Evolutionary conservation across 2,888 invertebrate species (phyloP).

Genomic region (Teinopalpus imperialis): DNA sequence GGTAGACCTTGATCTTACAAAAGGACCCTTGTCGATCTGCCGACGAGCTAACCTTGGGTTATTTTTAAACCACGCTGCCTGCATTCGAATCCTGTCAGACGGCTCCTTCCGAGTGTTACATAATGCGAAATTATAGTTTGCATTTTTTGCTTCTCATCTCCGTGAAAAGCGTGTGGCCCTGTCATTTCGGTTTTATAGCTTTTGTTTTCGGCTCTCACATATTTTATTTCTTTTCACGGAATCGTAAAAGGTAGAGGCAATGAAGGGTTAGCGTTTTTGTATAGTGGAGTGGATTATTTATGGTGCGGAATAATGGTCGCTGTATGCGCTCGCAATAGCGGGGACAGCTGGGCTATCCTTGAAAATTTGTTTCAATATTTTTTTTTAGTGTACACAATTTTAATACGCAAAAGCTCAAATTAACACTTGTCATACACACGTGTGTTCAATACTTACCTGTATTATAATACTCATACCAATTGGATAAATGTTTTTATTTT

Average conservation of each 20-base stretch:
- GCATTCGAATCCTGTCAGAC: slow-evolving; percentile 71
- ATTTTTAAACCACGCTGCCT: slow-evolving; percentile 72
- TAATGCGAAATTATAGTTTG: slow-evolving; percentile 77
- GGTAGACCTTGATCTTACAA: slow-evolving; percentile 77
- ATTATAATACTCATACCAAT: too few species aligned
- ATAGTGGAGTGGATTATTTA: slow-evolving; percentile 66
- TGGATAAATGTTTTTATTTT: too few species aligned
- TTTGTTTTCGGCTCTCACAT: slow-evolving; percentile 75
- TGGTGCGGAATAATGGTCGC: slow-evolving; percentile 70
- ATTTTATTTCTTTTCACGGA: slow-evolving; percentile 77
- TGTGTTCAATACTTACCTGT: background rate
- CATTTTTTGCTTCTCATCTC: slow-evolving; percentile 55
- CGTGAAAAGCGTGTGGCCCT: slow-evolving; percentile 76
- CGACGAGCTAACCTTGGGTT: slow-evolving; percentile 75
- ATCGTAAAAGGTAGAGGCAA: slow-evolving; percentile 80
- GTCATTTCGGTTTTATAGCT: slow-evolving; percentile 74
- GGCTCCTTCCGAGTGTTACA: slow-evolving; percentile 78
- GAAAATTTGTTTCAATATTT: slow-evolving; percentile 38
- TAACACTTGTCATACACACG: slow-evolving; percentile 1
- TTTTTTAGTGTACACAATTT: slow-evolving; percentile 5
- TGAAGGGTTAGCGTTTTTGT: slow-evolving; percentile 78
- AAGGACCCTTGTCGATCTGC: slow-evolving; percentile 66
- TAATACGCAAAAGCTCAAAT: slow-evolving; percentile 5
- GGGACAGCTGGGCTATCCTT: slow-evolving; percentile 60
- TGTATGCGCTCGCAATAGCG: slow-evolving; percentile 53